phyloP scores from a whole-genome alignment of 2,797 vertebrate genomes.

The Scyliorhinus canicula region DNA sequence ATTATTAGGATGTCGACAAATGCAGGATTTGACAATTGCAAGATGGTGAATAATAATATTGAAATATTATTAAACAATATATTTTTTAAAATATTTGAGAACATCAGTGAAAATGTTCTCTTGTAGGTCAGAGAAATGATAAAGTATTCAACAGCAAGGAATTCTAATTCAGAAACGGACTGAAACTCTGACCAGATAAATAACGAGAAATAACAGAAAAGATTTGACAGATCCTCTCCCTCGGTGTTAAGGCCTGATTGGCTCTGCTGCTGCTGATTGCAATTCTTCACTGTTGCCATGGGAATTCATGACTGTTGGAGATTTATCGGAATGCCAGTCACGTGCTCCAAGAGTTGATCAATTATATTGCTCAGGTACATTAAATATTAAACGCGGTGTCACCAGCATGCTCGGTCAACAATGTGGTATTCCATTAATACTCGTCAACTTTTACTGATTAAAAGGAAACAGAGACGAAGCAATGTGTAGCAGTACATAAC shows the following conservation, averaged over 20 bases:
- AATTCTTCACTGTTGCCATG: background rate
- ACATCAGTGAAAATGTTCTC: background rate
- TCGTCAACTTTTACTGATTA: background rate
- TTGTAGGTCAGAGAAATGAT: background rate
- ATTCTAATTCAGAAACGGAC: background rate
- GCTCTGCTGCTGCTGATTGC: background rate
- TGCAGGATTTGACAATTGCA: background rate
- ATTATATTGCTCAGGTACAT: background rate
- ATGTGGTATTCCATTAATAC: background rate
- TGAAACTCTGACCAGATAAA: background rate
- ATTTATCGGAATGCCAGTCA: background rate
- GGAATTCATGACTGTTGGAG: background rate
- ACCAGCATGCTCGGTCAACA: background rate
- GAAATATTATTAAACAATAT: too few species aligned
- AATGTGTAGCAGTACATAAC: background rate
- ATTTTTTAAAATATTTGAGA: background rate
- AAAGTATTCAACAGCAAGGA: background rate
- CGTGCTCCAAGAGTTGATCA: background rate
- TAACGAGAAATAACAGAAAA: background rate
- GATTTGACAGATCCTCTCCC: background rate
- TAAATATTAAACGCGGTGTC: conserved; percentile 12
- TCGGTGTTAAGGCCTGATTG: background rate
- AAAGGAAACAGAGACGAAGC: background rate
- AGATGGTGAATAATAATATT: background rate
- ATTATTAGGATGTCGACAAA: background rate